Evolutionary conservation across 1,140 invertebrate genomes (phyloP).

Genomic region (Protaetia brevitarsis): DNA sequence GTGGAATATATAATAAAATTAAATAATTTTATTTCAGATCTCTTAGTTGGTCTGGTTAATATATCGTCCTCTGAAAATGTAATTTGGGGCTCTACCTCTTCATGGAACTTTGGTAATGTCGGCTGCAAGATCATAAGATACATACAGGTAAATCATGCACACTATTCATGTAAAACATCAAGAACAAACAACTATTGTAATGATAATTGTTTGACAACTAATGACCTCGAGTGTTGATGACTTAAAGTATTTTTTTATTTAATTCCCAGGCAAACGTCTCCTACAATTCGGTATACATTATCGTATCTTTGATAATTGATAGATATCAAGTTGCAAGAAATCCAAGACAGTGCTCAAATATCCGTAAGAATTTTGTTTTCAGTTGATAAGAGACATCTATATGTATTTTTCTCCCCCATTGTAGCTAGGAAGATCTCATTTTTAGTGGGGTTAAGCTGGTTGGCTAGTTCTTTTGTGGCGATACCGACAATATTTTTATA

Average conservation of each 20-base stretch:
- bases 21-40: conserved; percentile 50
- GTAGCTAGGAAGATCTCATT: conserved; percentile 77
- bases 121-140: conserved; percentile 61
- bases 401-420: conserved; percentile 30
- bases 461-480: conserved; percentile 78
- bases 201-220: background rate
- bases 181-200: background rate
- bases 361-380: conserved; percentile 69
- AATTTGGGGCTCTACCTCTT: conserved; percentile 60
- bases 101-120: conserved; percentile 61
- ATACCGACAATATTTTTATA: conserved; percentile 80
- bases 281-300: conserved; percentile 91
- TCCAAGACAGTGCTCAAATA: conserved; percentile 92
- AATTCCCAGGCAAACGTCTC: conserved; percentile 71
- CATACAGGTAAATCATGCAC: conserved; percentile 48
- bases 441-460: conserved; percentile 78
- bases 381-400: background rate
- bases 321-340: conserved; percentile 91
- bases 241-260: background rate
- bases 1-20: background rate
- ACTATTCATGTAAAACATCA: background rate
- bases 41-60: conserved; percentile 60
- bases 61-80: conserved; percentile 65
- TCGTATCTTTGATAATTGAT: conserved; percentile 94
- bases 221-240: too few species aligned